A percentile compares a stretch with the other conserved stretches of the same genome.
Conservation (phyloP, 2,113 vertebrate species). For the Microcebus tavaratra region DNA sequence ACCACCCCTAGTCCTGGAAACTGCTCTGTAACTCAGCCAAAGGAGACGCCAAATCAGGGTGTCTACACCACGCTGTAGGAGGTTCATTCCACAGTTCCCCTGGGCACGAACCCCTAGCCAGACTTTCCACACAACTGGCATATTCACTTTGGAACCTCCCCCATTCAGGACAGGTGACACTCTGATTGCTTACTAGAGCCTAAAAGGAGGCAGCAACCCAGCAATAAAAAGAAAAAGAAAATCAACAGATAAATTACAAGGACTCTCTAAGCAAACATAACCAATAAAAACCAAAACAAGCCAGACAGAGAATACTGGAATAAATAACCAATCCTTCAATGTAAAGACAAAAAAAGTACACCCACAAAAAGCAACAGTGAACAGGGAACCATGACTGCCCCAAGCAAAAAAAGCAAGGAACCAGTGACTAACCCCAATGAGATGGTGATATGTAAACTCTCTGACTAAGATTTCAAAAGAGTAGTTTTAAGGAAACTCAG, state of each 20-base stretch:
- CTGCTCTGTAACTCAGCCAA: too few relatives aligned
- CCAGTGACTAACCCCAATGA: neutral
- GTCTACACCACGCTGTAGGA: neutral
- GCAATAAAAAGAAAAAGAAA: neutral
- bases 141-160: neutral
- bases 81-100: neutral
- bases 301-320: neutral
- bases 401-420: neutral
- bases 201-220: neutral
- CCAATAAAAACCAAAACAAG: neutral
- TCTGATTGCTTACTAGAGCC: neutral
- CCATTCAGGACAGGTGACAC: neutral
- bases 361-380: neutral
- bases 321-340: neutral
- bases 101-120: neutral
- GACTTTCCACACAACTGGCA: neutral
- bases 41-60: neutral
- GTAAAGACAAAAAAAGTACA: neutral
- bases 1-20: too few relatives aligned
- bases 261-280: neutral
- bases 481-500: neutral
- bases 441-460: neutral
- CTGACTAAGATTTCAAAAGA: neutral
- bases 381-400: neutral
- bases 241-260: neutral